Evolutionary conservation across 2,113 vertebrate species (phyloP).

Genomic region (Parus major): DNA sequence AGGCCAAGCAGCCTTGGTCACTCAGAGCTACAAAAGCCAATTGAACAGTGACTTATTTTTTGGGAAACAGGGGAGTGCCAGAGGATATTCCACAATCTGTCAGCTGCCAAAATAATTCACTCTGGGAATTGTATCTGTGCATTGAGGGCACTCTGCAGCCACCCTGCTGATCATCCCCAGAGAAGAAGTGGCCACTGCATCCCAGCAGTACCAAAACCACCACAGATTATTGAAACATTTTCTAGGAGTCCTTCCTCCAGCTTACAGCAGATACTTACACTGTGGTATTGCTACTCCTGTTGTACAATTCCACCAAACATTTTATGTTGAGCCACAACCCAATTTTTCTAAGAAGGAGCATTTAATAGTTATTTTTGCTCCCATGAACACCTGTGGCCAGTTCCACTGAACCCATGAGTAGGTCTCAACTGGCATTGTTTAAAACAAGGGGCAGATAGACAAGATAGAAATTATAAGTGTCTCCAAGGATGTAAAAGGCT

Average conservation of each 20-base stretch:
- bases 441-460: not conserved
- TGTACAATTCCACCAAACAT: not conserved
- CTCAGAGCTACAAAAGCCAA: not conserved
- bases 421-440: not conserved
- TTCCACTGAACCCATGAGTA: not conserved
- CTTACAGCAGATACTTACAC: not conserved
- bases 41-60: not conserved
- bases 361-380: not conserved
- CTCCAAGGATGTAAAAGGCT: not conserved
- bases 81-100: not conserved
- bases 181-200: not conserved
- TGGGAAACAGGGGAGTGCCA: not conserved
- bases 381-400: not conserved
- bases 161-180: not conserved
- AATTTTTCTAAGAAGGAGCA: not conserved
- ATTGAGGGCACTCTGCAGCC: not conserved
- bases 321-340: fast-evolving
- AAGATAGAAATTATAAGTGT: not conserved
- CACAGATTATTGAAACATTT: not conserved
- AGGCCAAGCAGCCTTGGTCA: not conserved
- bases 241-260: not conserved
- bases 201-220: fast-evolving
- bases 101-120: not conserved
- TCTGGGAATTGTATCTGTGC: not conserved
- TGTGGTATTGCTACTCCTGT: not conserved